Evolutionary conservation across 2,113 vertebrate species (phyloP).

Genomic region (Xenopus laevis): DNA sequence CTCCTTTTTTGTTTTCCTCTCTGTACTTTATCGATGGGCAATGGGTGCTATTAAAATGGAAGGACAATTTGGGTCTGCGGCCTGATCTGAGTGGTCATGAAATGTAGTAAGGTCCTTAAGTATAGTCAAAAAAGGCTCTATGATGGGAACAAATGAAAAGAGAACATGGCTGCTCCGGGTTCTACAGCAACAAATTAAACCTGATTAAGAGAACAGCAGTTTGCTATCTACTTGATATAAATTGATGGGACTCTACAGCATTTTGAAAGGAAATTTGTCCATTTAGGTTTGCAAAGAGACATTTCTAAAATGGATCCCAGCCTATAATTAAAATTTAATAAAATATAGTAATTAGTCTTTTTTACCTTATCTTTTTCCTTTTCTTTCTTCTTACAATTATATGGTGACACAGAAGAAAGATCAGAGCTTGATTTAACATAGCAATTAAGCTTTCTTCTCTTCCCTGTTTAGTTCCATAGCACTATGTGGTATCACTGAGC

Average conservation of each 20-base stretch:
- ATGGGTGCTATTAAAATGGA: no score
- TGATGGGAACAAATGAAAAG: no score
- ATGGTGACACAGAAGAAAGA: conserved; percentile 18
- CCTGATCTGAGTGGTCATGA: no score
- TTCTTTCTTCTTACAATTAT: conserved; percentile 34
- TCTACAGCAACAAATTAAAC: no score
- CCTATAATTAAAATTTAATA: conserved; percentile 43
- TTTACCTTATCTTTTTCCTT: conserved; percentile 9
- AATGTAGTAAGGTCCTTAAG: no score
- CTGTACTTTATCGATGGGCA: no score
- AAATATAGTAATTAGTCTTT: conserved; percentile 39
- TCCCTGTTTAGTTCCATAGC: conserved; percentile 5
- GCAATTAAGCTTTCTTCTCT: conserved; percentile 28
- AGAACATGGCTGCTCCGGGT: no score
- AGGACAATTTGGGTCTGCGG: no score
- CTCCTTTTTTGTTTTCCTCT: no score
- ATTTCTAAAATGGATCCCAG: conserved; percentile 26
- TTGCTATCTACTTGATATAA: conserved; percentile 32
- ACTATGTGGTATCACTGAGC: not conserved
- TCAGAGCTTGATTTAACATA: conserved; percentile 37
- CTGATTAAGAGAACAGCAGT: conserved; percentile 27
- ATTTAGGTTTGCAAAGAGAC: conserved; percentile 24
- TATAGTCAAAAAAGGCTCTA: no score
- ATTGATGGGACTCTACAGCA: conserved; percentile 4
- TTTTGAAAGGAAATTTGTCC: conserved; percentile 31